Conservation (phyloP, 2,888 invertebrate genomes). For the Scrobipalpa atriplicella region DNA sequence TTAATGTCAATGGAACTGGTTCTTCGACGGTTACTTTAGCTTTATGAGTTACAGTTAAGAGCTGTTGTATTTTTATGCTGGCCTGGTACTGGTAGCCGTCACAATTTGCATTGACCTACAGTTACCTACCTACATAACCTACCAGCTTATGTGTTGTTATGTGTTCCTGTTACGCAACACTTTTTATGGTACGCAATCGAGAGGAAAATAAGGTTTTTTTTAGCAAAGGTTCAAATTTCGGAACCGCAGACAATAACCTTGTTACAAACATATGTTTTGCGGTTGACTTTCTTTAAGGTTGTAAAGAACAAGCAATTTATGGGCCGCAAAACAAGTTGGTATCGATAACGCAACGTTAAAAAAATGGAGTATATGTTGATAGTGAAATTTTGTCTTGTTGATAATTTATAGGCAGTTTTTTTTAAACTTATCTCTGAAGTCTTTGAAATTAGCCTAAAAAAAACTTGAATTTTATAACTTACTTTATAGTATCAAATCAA, state of each 20-base stretch:
- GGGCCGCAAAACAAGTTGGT: too few relatives aligned
- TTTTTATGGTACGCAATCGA: constrained; percentile 49
- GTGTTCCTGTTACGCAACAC: constrained; percentile 64
- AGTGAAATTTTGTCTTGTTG: too few relatives aligned
- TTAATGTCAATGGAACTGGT: constrained; percentile 28
- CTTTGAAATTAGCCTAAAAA: too few relatives aligned
- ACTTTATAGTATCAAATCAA: too few relatives aligned
- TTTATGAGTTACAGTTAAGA: constrained; percentile 26
- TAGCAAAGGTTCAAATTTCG: neutral
- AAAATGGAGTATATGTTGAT: too few relatives aligned
- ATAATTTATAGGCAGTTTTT: too few relatives aligned
- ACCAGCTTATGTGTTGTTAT: constrained; percentile 43
- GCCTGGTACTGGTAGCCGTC: constrained; percentile 2
- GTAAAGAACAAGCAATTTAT: too few relatives aligned
- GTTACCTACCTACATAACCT: constrained; percentile 31
- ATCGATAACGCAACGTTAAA: too few relatives aligned
- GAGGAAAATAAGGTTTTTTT: constrained; percentile 15
- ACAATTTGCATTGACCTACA: constrained; percentile 1
- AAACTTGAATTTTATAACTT: too few relatives aligned
- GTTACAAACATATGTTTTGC: too few relatives aligned
- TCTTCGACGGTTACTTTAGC: constrained; percentile 16
- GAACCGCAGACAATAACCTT: neutral
- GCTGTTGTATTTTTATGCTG: constrained; percentile 15
- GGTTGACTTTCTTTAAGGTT: too few relatives aligned
- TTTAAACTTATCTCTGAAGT: too few relatives aligned